Evolutionary conservation across 2,113 vertebrate genomes (phyloP).

Genomic region (Rissa tridactyla): DNA sequence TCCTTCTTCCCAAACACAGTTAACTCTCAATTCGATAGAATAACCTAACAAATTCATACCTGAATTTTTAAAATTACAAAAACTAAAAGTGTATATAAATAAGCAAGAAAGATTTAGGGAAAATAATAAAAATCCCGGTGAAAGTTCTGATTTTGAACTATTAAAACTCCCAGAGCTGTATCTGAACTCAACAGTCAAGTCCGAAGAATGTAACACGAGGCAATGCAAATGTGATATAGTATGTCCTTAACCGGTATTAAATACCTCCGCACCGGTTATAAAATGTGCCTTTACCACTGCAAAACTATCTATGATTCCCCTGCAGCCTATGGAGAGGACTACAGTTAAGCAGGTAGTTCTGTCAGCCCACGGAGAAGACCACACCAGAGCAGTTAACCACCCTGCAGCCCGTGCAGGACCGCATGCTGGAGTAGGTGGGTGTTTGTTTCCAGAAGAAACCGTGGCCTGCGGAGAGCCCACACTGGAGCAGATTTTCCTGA

Average conservation of each 20-base stretch:
- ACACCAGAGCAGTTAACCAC: not conserved
- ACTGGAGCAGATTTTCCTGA: not conserved
- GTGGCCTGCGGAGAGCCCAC: not conserved
- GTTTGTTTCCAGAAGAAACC: not conserved
- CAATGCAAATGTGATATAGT: not conserved
- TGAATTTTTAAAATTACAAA: not conserved
- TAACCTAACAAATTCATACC: not conserved
- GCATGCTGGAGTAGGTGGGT: fast-evolving
- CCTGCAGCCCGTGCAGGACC: not conserved
- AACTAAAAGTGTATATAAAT: not conserved
- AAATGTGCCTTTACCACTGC: not conserved
- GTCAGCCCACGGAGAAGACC: not conserved
- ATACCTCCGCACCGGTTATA: not conserved
- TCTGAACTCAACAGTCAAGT: not conserved
- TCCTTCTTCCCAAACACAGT: not conserved
- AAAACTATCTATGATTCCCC: not conserved
- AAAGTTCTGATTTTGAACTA: not conserved
- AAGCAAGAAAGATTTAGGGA: not conserved
- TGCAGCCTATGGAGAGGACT: not conserved
- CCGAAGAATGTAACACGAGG: not conserved
- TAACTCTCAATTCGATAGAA: not conserved
- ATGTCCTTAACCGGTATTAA: not conserved
- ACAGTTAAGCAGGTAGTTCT: not conserved
- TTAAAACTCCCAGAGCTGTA: not conserved
- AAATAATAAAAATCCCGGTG: not conserved